Base-by-base conservation (phyloP, 2,113 vertebrate genomes). In the Noturus placidus region DNA sequence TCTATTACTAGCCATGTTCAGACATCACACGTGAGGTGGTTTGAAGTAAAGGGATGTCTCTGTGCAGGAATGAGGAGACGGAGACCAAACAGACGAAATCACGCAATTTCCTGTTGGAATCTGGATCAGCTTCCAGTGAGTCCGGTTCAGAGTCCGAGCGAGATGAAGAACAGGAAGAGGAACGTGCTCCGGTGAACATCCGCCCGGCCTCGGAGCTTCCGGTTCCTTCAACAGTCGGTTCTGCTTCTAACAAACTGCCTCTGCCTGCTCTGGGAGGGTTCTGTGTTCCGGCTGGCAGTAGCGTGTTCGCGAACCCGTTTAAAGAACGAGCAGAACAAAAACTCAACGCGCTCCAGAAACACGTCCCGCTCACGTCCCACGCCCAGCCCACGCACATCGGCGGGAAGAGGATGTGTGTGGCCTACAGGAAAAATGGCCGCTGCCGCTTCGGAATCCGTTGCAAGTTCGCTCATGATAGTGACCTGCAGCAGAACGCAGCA, bases 371-470 rank as follows among this genome's bases (percentile, higher is more conserved):
- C 56, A 96, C 95, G 0, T 80, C 92, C 89, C 91, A 95, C 67
- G 90, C 94, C 76, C 92, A 90, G 69, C 95, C 95, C 61, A 92
- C 94, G 11, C 93, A 94, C 83, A 96, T 95, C 8, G 94, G 93
- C 0, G 95, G 95, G 0, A 95, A 92, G 84, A 91, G 89, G 79
- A 91, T 95, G 33, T 96, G 96, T 19, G 90, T 95, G 54, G 90
- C 94, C 0, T 96, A 96, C 90, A 95, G 95, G 88, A 95, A 93
- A 54, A 90, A 96, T 0, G 95, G 95, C 1, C 91, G 95, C 70
- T 96, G 96, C 84, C 92, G 96, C 61, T 96, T 95, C 65, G 96
- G 96, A 10, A 95, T 94, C 90, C 93, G 93, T 38, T 96, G 96
- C 91, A 96, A 95, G 90, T 96, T 94, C 65, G 95, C 95, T 25